These are phyloP conservation scores for Actenoides lindsayi DNA, from an alignment of 2,113 vertebrate species.

Conservation along the genomic window DNA sequence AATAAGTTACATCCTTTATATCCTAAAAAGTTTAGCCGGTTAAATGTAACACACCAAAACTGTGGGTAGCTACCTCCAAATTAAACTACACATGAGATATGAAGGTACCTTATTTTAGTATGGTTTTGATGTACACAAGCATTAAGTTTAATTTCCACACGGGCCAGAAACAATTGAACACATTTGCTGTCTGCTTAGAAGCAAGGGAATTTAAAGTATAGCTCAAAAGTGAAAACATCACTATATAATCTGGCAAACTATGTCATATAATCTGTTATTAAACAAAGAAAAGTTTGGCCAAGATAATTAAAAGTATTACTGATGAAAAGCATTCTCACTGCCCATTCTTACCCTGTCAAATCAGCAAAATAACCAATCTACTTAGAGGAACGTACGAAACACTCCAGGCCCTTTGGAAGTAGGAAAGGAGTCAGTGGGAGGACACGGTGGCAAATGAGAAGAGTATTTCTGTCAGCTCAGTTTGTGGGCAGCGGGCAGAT, in stretches of 20 bases:
- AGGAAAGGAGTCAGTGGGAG: background rate
- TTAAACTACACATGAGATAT: accelerated
- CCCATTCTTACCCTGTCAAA: background rate
- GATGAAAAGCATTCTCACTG: background rate
- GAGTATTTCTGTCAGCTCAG: background rate
- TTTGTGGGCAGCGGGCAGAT: background rate
- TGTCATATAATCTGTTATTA: background rate
- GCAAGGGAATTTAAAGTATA: background rate
- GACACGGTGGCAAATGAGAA: background rate
- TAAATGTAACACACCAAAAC: background rate
- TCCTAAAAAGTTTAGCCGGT: background rate
- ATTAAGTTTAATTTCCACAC: background rate
- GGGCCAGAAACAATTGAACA: background rate
- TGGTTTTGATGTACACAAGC: background rate
- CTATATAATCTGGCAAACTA: background rate
- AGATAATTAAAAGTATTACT: background rate
- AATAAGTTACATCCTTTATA: background rate
- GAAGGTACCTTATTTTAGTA: background rate
- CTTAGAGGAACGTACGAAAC: background rate
- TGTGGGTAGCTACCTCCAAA: background rate
- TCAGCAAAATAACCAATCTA: background rate
- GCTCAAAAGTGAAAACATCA: background rate
- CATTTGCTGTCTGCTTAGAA: background rate
- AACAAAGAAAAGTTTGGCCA: background rate
- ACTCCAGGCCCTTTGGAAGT: background rate